These are phyloP conservation scores for Periophthalmus modestus DNA, from an alignment of 2,113 vertebrate genomes.

Conservation along the genomic window DNA sequence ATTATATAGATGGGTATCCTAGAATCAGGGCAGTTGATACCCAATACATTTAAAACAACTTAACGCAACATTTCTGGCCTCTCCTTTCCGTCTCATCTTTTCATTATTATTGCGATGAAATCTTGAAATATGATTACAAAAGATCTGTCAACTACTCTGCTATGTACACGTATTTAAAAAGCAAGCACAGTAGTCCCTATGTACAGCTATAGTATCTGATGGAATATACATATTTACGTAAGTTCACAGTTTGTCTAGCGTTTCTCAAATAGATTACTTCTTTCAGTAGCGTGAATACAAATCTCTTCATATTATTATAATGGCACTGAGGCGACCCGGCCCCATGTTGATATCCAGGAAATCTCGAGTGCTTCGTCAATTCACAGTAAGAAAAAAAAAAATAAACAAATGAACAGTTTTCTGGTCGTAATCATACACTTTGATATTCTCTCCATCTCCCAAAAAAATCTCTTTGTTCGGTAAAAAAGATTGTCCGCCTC, in stretches of 20 bases:
- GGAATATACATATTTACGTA: constrained; percentile 96
- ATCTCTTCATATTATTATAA: constrained; percentile 29
- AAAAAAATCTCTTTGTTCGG: constrained; percentile 8
- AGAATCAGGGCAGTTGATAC: constrained; percentile 67
- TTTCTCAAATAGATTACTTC: constrained; percentile 53
- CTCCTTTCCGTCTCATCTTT: constrained; percentile 63
- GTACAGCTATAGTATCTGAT: constrained; percentile 79
- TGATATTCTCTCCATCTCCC: constrained; percentile 55
- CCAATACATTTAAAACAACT: constrained; percentile 56
- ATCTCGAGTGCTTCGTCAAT: constrained; percentile 75
- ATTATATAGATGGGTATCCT: constrained; percentile 57
- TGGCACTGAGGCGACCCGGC: constrained; percentile 38
- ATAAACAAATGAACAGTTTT: constrained; percentile 68
- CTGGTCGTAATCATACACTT: constrained; percentile 59
- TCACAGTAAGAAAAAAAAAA: constrained; percentile 59
- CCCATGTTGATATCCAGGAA: constrained; percentile 77
- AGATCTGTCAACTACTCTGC: constrained; percentile 88
- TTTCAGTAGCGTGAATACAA: constrained; percentile 53
- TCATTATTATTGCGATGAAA: constrained; percentile 98
- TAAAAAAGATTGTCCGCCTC: constrained; percentile 28
- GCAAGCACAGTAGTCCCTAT: constrained; percentile 89
- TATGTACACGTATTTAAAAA: constrained; percentile 97
- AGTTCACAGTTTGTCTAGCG: constrained; percentile 88
- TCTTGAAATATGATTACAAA: constrained; percentile 94
- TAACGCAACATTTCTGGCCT: background rate